These are phyloP conservation scores for Gastrophysa polygoni DNA, from an alignment of 2,888 invertebrate species.

Conservation along the genomic window DNA sequence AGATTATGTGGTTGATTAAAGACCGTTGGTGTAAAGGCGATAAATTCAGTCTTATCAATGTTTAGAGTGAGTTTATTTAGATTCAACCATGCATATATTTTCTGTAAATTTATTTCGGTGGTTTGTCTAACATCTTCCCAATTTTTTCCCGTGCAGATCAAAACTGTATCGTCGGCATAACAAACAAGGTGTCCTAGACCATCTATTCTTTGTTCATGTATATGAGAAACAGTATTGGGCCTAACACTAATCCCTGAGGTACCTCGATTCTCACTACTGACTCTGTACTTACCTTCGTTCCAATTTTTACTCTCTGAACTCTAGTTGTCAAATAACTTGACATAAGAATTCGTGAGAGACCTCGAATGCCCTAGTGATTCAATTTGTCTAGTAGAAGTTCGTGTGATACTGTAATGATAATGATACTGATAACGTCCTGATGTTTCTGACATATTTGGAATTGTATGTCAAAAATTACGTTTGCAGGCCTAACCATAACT, in stretches of 20 bases:
- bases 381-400: slow-evolving; percentile 3
- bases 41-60: neutral
- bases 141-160: neutral
- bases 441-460: no score
- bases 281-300: neutral
- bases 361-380: slow-evolving; percentile 8
- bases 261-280: neutral
- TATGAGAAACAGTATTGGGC: neutral
- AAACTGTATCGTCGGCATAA: neutral
- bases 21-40: neutral
- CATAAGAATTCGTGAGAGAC: neutral
- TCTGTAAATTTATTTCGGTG: neutral
- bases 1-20: neutral
- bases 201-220: neutral
- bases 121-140: neutral
- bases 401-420: slow-evolving; percentile 5
- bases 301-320: neutral
- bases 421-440: no score
- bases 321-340: neutral
- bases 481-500: no score
- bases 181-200: neutral
- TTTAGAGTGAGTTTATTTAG: neutral
- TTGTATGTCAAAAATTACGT: no score
- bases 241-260: neutral
- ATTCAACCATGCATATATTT: neutral